Percentiles rank a stretch among this genome's conserved stretches.
Conservation (phyloP, 1,140 invertebrate genomes). For the Amphibalanus amphitrite region DNA sequence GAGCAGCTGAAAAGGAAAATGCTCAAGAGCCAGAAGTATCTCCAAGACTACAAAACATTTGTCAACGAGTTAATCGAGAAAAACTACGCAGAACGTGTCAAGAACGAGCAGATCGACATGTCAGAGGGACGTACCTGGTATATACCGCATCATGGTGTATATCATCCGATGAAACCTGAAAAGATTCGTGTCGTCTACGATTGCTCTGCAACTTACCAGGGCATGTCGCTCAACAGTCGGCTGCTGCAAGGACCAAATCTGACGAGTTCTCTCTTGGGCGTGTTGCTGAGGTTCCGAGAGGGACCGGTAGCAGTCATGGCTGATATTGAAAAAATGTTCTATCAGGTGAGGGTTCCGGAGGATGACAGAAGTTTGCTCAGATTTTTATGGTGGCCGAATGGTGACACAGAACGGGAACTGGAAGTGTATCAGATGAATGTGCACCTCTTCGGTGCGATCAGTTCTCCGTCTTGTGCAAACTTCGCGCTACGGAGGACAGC, state of each 20-base stretch:
- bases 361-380: conserved; percentile 1
- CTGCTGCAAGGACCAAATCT: conserved; percentile 11
- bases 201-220: conserved; percentile 7
- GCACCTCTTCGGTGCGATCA: background rate
- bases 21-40: no score
- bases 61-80: no score
- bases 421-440: conserved; percentile 8
- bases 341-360: conserved; percentile 7
- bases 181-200: conserved; percentile 10
- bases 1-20: no score
- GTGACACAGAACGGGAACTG: background rate
- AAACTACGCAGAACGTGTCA: no score
- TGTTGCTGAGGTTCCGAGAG: conserved; percentile 10
- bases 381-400: conserved; percentile 6
- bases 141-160: conserved; percentile 10
- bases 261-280: background rate
- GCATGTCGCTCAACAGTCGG: conserved; percentile 5
- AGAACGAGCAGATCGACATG: no score
- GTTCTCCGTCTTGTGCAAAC: conserved; percentile 7
- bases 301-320: conserved; percentile 2
- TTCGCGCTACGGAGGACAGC: conserved; percentile 8
- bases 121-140: no score
- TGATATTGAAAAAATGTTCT: conserved; percentile 12
- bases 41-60: no score
- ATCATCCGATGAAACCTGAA: conserved; percentile 9